A percentile compares a stretch with the other conserved stretches of the same genome.
Conservation (phyloP, 2,113 vertebrate genomes). For the Hemicordylus capensis region DNA sequence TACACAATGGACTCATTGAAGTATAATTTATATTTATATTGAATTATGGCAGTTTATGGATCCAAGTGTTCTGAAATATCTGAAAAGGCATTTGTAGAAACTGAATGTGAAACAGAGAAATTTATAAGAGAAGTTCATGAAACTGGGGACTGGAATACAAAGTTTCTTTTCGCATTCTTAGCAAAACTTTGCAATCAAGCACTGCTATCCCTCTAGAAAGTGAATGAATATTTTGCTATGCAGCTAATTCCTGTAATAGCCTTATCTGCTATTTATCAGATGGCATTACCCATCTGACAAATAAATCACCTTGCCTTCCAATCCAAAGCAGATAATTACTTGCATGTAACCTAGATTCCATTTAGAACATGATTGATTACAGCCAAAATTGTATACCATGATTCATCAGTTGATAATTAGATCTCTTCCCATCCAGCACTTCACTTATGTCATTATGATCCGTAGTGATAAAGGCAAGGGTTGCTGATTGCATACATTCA, state of each 20-base stretch:
- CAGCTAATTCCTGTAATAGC: slow-evolving; percentile 43
- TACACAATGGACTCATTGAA: too few relatives aligned
- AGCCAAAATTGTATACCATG: slow-evolving; percentile 51
- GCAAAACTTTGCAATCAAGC: not conserved
- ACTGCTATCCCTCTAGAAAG: slow-evolving; percentile 13
- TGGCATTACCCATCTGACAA: slow-evolving; percentile 52
- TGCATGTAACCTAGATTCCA: slow-evolving; percentile 41
- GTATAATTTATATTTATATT: not conserved
- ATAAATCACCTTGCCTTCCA: slow-evolving; percentile 51
- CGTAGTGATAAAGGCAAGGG: slow-evolving; percentile 45
- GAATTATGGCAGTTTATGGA: not conserved
- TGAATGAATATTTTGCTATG: slow-evolving; percentile 39
- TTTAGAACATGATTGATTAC: slow-evolving; percentile 63
- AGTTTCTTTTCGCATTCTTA: not conserved
- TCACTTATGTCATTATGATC: slow-evolving; percentile 50
- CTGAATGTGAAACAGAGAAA: not conserved
- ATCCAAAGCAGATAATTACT: slow-evolving; percentile 54
- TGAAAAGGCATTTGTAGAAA: not conserved
- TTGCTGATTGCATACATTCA: slow-evolving; percentile 50
- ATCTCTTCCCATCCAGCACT: slow-evolving; percentile 40
- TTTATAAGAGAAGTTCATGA: not conserved
- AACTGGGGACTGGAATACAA: not conserved
- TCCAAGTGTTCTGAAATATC: not conserved
- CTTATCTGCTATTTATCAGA: slow-evolving; percentile 28
- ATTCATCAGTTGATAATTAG: slow-evolving; percentile 58